Evolutionary conservation across 1,140 invertebrate genomes (phyloP).

Genomic region (Choristoneura fumiferana): DNA sequence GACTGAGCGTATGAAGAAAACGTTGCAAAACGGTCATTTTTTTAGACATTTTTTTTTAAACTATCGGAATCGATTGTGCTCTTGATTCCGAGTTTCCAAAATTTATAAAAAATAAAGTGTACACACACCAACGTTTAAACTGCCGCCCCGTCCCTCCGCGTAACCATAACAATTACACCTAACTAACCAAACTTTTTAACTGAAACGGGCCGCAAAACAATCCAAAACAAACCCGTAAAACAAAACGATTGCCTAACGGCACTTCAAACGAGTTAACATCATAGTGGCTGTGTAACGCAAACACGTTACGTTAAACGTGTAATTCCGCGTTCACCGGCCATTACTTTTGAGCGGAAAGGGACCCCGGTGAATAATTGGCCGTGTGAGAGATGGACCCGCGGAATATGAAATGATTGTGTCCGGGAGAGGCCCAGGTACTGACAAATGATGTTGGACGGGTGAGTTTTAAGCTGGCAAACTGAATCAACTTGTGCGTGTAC

Average conservation of each 20-base stretch:
- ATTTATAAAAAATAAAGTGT: too few species aligned
- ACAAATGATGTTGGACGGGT: slow-evolving; percentile 48
- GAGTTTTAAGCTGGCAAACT: too few species aligned
- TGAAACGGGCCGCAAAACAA: background rate
- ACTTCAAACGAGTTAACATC: slow-evolving; percentile 63
- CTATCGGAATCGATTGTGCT: too few species aligned
- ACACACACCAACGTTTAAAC: background rate
- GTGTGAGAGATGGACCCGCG: slow-evolving; percentile 57
- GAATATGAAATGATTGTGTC: slow-evolving; percentile 70
- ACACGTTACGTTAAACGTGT: slow-evolving; percentile 42
- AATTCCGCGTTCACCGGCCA: slow-evolving; percentile 61
- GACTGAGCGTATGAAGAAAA: too few species aligned
- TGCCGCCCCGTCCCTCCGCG: too few species aligned
- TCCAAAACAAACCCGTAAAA: slow-evolving; percentile 36
- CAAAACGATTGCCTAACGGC: slow-evolving; percentile 65
- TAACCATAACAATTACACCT: background rate
- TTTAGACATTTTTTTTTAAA: too few species aligned
- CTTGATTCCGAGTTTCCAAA: too few species aligned
- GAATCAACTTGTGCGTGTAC: too few species aligned
- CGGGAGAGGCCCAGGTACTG: slow-evolving; percentile 41
- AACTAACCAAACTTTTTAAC: slow-evolving; percentile 11
- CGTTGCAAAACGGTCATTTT: too few species aligned
- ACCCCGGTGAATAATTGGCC: slow-evolving; percentile 68
- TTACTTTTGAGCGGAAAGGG: slow-evolving; percentile 56
- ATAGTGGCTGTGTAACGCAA: slow-evolving; percentile 49